Percentiles rank a stretch among this genome's conserved stretches.
Conservation (phyloP, 2,113 vertebrate species). For the Chionomys nivalis region DNA sequence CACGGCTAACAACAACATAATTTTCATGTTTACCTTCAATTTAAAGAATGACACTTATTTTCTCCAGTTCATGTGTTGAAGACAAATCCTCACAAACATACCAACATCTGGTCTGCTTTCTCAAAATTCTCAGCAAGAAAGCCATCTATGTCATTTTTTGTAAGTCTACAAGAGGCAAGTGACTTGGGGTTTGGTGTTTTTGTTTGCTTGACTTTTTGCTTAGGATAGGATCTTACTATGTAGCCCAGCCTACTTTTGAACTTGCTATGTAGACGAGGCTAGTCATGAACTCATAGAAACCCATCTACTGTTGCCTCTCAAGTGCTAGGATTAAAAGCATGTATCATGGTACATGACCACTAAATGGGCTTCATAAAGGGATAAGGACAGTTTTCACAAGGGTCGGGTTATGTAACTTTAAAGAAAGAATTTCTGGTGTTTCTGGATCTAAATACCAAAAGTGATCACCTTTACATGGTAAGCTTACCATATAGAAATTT, state of each 20-base stretch:
- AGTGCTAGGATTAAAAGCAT: too few species aligned
- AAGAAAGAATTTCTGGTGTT: neutral
- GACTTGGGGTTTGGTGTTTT: neutral
- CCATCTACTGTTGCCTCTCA: neutral
- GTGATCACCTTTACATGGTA: neutral
- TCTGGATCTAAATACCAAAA: neutral
- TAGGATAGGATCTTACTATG: neutral
- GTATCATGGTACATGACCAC: neutral
- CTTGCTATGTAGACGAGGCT: neutral
- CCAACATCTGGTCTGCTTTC: neutral
- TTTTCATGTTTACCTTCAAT: neutral
- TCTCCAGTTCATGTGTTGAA: neutral
- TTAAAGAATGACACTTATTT: conserved; percentile 31
- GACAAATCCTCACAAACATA: neutral
- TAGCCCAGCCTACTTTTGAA: neutral
- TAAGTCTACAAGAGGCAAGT: neutral
- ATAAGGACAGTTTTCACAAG: conserved; percentile 33
- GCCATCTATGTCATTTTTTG: neutral
- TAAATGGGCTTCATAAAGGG: neutral
- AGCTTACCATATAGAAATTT: neutral
- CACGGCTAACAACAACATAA: neutral
- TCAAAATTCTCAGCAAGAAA: conserved; percentile 5
- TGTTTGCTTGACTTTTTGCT: neutral
- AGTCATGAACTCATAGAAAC: neutral
- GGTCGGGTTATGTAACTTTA: conserved; percentile 21